Conservation (phyloP, 37 sponge, comb jelly and placozoan species). For the Halichondria panicea region DNA sequence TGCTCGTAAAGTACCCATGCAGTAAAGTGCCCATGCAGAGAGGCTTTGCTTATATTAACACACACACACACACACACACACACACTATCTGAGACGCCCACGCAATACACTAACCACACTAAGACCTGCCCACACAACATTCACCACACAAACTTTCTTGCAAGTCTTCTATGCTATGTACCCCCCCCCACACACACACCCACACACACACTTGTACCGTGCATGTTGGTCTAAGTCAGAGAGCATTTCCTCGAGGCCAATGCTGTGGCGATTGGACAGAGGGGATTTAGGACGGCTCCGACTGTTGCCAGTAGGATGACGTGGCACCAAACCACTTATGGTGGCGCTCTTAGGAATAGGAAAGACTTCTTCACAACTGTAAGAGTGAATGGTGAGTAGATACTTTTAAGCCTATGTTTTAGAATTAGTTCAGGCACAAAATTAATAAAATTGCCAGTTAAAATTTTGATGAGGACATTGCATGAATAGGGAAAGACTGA, state of each 20-base stretch:
- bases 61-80: slow-evolving; percentile 1
- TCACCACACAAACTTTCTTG: not conserved
- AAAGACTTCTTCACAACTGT: not conserved
- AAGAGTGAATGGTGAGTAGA: not conserved
- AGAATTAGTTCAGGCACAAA: no score
- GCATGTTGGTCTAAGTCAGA: slow-evolving; percentile 11
- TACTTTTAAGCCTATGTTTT: no score
- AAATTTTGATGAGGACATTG: no score
- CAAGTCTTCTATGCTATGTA: not conserved
- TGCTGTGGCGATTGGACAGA: not conserved
- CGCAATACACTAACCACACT: no score
- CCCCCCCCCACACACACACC: not conserved
- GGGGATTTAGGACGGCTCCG: slow-evolving; percentile 2
- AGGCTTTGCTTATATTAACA: not conserved
- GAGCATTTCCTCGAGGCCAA: slow-evolving; percentile 7
- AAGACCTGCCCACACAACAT: no score
- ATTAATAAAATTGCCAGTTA: no score
- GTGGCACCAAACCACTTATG: slow-evolving; percentile 13
- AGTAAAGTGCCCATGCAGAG: no score
- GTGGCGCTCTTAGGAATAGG: not conserved
- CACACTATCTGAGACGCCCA: not conserved
- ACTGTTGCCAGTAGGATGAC: slow-evolving; percentile 16
- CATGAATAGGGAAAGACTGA: no score
- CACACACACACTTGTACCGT: slow-evolving; percentile 1
- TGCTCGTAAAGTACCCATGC: no score